Percentiles rank a stretch among this genome's conserved stretches.
These are phyloP conservation scores for Rhinogobius similis DNA, from an alignment of 2,113 vertebrate species.

Conservation along the genomic window DNA sequence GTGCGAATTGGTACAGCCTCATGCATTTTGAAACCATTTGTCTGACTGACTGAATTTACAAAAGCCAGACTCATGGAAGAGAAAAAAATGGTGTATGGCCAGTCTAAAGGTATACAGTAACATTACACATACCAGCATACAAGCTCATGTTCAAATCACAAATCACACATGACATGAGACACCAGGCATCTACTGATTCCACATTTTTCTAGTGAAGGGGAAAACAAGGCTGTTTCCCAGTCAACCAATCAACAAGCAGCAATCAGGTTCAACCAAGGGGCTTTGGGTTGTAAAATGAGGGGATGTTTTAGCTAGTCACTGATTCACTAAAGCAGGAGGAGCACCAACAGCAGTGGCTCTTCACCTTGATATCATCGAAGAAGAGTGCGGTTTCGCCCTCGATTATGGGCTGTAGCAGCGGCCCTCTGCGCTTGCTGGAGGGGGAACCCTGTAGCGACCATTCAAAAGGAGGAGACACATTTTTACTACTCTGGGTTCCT, in stretches of 20 bases:
- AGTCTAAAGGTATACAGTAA: neutral
- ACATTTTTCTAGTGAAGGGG: conserved; percentile 5
- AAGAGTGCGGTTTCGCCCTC: conserved; percentile 98
- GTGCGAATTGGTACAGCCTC: neutral
- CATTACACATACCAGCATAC: neutral
- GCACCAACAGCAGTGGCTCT: conserved; percentile 67
- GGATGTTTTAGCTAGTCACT: conserved; percentile 38
- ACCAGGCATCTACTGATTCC: conserved; percentile 70
- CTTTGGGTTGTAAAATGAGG: conserved; percentile 8
- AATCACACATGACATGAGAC: conserved; percentile 30
- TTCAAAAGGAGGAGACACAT: conserved; percentile 77
- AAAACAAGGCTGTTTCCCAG: conserved; percentile 62
- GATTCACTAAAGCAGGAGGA: conserved; percentile 69
- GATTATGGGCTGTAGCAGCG: conserved; percentile 98
- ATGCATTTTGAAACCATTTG: too few species aligned
- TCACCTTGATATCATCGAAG: conserved; percentile 98
- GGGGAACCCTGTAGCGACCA: conserved; percentile 93
- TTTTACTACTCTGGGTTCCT: neutral
- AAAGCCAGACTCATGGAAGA: neutral
- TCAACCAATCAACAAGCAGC: conserved; percentile 76
- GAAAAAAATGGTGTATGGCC: neutral
- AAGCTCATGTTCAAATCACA: neutral
- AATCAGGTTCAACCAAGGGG: conserved; percentile 52
- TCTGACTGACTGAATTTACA: too few species aligned
- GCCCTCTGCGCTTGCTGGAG: conserved; percentile 98